Evolutionary conservation across 2,113 vertebrate species (phyloP), one percentile per base, ranked within the genome.

Genomic region (Pedetes capensis): DNA sequence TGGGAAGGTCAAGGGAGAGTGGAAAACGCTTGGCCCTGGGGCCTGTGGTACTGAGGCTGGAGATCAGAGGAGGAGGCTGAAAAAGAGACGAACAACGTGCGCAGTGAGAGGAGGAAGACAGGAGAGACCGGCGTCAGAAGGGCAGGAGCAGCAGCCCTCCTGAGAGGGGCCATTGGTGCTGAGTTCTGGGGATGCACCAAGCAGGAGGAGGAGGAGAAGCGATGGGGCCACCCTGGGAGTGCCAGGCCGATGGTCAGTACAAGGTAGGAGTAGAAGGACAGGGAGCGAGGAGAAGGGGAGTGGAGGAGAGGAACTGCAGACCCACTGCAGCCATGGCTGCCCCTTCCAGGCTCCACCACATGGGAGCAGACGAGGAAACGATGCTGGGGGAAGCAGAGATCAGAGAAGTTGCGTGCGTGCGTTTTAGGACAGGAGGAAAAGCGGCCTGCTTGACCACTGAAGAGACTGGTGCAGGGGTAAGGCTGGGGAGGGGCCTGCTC

Each of bases 391-490:
- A 22, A 20, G 29, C 0, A 8, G 12, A 39, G 22, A 20, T 22
- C 23, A 20, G 6, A n/a, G 22, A 39, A 44, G 57, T 6, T 6
- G 7, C 1, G 25, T 10, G n/a, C n/a, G 1, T n/a, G 17, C 9
- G 34, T 39, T 37, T 42, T 6, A 18, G 57, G 44, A 12, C 0
- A 16, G 53, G 59, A 34, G 27, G 6, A 17, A 2, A 18, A 23
- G 9, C 4, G 6, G 29, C 37, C 4, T 39, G 44, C 55, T 23
- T 10, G 20, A 29, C 23, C 7, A 1, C 0, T 5, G 6, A 29
- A 5, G n/a, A 44, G 51, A 51, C 20, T 0, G 0, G 13, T 1
- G 3, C 20, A 1, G 49, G 6, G 11, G 16, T 10, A 12, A 32
- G 2, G 23, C 49, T 1, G 22, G 32, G 8, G 37, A 3, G 12